Evolutionary conservation across 2,113 vertebrate genomes (phyloP).

Genomic region (human): GRCh38 chr9:108295501-108296000

Average conservation of each 20-base stretch:
- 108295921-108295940: neutral
- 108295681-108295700: neutral
- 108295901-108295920: neutral
- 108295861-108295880: neutral
- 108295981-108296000: neutral
- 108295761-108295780: neutral
- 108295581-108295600: too few species aligned
- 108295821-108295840: neutral
- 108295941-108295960: neutral
- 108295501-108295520: too few species aligned
- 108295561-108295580: too few species aligned
- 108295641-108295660: neutral
- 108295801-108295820: neutral
- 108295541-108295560: too few species aligned
- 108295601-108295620: neutral
- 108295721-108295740: neutral
- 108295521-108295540: too few species aligned
- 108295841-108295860: neutral
- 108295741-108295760: too few species aligned
- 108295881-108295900: neutral
- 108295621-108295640: neutral
- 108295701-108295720: neutral
- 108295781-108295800: neutral
- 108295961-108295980: neutral
- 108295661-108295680: neutral